Conservation (phyloP, 2,888 invertebrate genomes). For the Pristionchus entomophagus region DNA sequence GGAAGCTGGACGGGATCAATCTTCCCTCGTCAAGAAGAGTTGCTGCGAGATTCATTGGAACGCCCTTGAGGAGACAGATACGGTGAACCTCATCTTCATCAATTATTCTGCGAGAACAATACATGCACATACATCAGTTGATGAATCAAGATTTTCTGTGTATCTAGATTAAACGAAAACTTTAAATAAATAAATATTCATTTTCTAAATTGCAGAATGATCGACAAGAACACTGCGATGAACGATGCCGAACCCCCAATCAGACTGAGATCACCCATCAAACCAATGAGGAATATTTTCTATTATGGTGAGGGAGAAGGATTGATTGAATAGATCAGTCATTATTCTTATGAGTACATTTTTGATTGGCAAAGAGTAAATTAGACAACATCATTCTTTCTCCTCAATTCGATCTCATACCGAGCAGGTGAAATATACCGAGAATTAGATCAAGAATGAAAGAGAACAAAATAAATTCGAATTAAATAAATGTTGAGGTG, state of each 20-base stretch:
- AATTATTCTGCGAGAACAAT: too few relatives aligned
- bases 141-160: too few relatives aligned
- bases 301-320: slow-evolving; percentile 33
- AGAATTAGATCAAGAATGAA: not conserved
- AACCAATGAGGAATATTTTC: slow-evolving; percentile 21
- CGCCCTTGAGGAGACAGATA: slow-evolving; percentile 13
- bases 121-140: too few relatives aligned
- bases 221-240: not conserved
- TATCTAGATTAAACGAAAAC: too few relatives aligned
- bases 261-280: not conserved
- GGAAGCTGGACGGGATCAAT: not conserved
- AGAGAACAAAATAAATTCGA: not conserved
- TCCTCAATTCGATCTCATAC: not conserved
- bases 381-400: not conserved
- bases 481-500: slow-evolving; percentile 15
- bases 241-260: not conserved
- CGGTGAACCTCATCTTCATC: slow-evolving; percentile 10
- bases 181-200: too few relatives aligned
- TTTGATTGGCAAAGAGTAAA: too few relatives aligned
- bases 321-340: not conserved
- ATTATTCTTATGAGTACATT: not conserved
- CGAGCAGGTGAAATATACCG: not conserved
- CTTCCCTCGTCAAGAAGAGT: slow-evolving; percentile 26
- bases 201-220: not conserved
- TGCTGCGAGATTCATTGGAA: slow-evolving; percentile 9